A percentile compares a stretch with the other conserved stretches of the same genome.
These are phyloP conservation scores for Glossophaga mutica DNA, from an alignment of 2,797 vertebrate genomes.

Conservation along the genomic window DNA sequence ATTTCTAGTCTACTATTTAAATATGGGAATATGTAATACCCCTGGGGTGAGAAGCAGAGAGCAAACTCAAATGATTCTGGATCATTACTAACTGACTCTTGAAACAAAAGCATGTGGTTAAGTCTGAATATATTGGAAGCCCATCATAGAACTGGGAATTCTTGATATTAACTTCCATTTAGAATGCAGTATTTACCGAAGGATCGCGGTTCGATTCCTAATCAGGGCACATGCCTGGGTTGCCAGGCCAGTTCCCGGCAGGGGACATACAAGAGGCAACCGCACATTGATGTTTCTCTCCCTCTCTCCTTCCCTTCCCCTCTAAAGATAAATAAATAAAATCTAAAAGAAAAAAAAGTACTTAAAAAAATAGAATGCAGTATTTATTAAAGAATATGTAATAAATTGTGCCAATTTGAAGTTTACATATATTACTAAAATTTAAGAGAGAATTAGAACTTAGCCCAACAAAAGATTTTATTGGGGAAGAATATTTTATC, in stretches of 20 bases:
- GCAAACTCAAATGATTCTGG: background rate
- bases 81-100: background rate
- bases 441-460: background rate
- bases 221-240: too few species aligned
- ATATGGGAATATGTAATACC: background rate
- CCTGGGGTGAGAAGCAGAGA: background rate
- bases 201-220: too few species aligned
- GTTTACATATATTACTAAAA: background rate
- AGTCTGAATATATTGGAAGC: background rate
- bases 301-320: too few species aligned
- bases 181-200: background rate
- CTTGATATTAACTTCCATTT: background rate
- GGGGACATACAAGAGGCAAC: too few species aligned
- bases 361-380: too few species aligned
- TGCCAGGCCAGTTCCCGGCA: too few species aligned
- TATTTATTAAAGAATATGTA: background rate
- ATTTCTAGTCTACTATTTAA: background rate
- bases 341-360: too few species aligned
- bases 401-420: constrained; percentile 23
- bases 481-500: background rate
- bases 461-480: background rate
- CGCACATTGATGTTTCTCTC: too few species aligned
- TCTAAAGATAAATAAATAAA: too few species aligned
- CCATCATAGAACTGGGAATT: background rate
- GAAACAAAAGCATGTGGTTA: background rate